Conservation (phyloP, 2,888 invertebrate genomes). For the Thalpophila matura region DNA sequence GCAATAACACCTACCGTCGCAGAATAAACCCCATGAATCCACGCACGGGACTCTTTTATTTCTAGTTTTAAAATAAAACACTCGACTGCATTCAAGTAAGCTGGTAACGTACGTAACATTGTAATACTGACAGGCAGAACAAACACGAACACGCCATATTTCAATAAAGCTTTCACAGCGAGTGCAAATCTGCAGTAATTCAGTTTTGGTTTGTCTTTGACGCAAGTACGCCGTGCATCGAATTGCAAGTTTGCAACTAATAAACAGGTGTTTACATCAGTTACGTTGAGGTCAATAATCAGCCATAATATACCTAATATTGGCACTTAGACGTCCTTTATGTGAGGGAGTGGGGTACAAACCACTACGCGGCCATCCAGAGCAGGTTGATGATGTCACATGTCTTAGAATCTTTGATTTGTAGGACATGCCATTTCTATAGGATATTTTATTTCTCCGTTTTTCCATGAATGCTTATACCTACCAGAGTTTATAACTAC, state of each 20-base stretch:
- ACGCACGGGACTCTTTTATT: slow-evolving; percentile 38
- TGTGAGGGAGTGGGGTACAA: too few species aligned
- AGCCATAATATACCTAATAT: too few species aligned
- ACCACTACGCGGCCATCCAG: too few species aligned
- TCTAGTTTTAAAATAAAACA: slow-evolving; percentile 48
- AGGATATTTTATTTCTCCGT: too few species aligned
- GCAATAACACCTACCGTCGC: slow-evolving; percentile 7
- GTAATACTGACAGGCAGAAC: slow-evolving; percentile 50
- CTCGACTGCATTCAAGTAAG: slow-evolving; percentile 39
- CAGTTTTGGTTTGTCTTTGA: slow-evolving; percentile 30
- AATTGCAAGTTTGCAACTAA: background rate
- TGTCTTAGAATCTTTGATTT: too few species aligned
- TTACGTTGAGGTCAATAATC: too few species aligned
- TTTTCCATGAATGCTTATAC: too few species aligned
- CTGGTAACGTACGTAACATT: slow-evolving; percentile 51
- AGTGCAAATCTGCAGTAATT: slow-evolving; percentile 37
- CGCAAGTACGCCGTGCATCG: background rate
- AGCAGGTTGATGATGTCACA: too few species aligned
- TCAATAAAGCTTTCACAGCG: slow-evolving; percentile 54
- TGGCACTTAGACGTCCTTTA: too few species aligned
- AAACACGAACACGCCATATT: slow-evolving; percentile 65
- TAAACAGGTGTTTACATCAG: slow-evolving; percentile 1
- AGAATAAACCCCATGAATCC: slow-evolving; percentile 33
- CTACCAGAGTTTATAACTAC: too few species aligned
- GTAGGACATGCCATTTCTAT: too few species aligned